Evolutionary conservation across 2,113 vertebrate species (phyloP), one percentile per base, ranked within the genome.

Genomic region (Podarcis cretensis): DNA sequence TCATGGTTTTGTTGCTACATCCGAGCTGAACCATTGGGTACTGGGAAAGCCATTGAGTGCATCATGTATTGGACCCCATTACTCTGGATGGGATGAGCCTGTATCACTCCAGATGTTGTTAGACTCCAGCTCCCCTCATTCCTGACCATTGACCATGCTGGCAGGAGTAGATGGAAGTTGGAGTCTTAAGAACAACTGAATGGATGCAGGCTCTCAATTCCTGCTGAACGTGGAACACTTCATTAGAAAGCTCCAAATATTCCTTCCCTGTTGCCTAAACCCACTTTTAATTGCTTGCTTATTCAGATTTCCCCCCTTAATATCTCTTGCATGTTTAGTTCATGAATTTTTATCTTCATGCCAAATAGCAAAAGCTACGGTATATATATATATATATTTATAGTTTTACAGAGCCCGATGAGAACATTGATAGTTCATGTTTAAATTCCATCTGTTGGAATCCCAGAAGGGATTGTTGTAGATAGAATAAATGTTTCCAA

Each of bases 401-500:
- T 84, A 84, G 40, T 86, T 75, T 21, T 90, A 65, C 1, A 77
- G 32, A 88, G 23, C n/a, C 82, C 88, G 68, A 3, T 40, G n/a
- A 91, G 59, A 85, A 14, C 4, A 69, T 21, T 77, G 57, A 91
- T 74, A 68, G 66, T 90, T 83, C 76, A 74, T 68, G 35, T 77
- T 90, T 83, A 87, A 90, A 75, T 74, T 23, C 84, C 85, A n/a
- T 7, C 69, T 81, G 27, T 73, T 75, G 43, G 27, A 76, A 81
- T 79, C 23, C 80, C 20, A 30, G 32, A 35, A 27, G 18, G 63
- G 73, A 57, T 86, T 43, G 1, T 73, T 92, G 27, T 65, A 79
- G 16, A 25, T n/a, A 84, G 89, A 84, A 30, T 73, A 88, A 80
- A 68, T 83, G 65, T 71, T 94, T 90, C 75, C 40, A 85, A 18